Percentiles rank a stretch among this genome's conserved stretches.
phyloP scores from a whole-genome alignment of 2,113 vertebrate genomes.

The Gavia stellata region DNA sequence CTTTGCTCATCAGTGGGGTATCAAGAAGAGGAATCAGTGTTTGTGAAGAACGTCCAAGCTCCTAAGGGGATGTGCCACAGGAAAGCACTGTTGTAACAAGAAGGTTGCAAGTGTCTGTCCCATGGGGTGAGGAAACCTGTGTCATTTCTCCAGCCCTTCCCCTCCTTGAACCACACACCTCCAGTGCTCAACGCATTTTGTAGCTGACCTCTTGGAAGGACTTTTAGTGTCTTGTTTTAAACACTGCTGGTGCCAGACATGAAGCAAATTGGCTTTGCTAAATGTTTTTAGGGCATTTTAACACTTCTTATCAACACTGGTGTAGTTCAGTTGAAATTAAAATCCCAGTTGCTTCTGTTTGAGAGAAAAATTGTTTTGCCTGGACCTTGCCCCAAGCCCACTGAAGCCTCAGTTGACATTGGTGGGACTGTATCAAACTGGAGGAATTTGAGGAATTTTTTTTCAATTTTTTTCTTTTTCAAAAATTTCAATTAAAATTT shows the following conservation, averaged over 20 bases:
- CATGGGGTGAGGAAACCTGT: not conserved
- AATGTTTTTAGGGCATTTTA: not conserved
- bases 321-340: not conserved
- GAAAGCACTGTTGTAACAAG: not conserved
- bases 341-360: not conserved
- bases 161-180: not conserved
- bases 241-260: not conserved
- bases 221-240: not conserved
- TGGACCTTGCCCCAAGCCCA: not conserved
- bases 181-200: not conserved
- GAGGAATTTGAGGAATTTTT: not conserved
- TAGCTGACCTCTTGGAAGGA: not conserved
- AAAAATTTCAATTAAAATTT: not conserved
- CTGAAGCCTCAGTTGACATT: not conserved
- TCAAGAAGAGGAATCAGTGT: not conserved
- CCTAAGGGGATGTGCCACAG: no score
- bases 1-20: not conserved
- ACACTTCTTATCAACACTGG: not conserved
- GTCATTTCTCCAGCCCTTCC: not conserved
- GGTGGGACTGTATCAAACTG: not conserved
- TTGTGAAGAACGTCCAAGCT: not conserved
- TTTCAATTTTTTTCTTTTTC: accelerated
- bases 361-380: not conserved
- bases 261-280: not conserved
- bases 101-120: not conserved